phyloP scores from a whole-genome alignment of 2,888 invertebrate genomes.

The Heliconius aoede region DNA sequence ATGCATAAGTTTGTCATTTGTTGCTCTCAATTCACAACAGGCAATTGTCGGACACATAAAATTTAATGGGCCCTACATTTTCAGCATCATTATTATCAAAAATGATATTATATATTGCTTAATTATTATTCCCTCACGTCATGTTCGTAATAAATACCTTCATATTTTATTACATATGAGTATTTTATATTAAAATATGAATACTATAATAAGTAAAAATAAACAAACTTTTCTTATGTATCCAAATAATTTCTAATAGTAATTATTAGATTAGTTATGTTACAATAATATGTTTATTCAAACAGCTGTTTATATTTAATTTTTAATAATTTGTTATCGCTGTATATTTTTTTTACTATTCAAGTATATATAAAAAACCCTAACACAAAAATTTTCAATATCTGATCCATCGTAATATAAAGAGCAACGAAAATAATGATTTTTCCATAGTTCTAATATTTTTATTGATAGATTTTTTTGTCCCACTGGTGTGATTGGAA shows the following conservation, averaged over 20 bases:
- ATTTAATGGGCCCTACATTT: conserved; percentile 24
- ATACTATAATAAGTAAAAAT: background rate
- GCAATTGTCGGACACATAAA: conserved; percentile 19
- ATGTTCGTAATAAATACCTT: background rate
- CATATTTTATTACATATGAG: background rate
- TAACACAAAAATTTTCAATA: background rate
- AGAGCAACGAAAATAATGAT: background rate
- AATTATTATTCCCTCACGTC: background rate
- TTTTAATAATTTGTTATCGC: background rate
- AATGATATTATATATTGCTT: conserved; percentile 9
- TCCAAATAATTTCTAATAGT: too few species aligned
- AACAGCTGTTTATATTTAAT: too few species aligned
- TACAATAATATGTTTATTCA: background rate
- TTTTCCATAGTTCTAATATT: background rate
- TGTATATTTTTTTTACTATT: background rate
- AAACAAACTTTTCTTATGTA: background rate
- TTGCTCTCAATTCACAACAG: conserved; percentile 25
- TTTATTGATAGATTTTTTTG: background rate
- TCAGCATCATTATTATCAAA: conserved; percentile 17
- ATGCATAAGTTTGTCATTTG: conserved; percentile 41
- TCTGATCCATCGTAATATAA: too few species aligned
- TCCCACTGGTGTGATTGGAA: background rate
- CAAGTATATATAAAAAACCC: background rate
- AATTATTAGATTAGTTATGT: background rate
- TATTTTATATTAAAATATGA: background rate